Base-by-base conservation (phyloP, 2,797 vertebrate species). In the Emys orbicularis region DNA sequence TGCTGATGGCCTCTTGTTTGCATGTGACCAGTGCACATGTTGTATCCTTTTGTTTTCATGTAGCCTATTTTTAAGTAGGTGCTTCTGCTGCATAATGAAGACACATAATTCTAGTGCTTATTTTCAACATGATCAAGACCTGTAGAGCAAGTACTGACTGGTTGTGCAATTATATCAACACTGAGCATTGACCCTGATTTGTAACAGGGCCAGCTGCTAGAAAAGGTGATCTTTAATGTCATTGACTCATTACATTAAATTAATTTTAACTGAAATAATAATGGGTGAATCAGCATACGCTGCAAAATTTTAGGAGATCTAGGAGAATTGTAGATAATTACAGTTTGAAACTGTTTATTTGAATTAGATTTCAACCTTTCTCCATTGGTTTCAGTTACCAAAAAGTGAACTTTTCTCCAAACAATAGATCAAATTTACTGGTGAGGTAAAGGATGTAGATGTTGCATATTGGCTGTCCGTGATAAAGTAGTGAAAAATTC, bases 231-330 rank as follows among this genome's bases (percentile, higher is more conserved):
- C 79, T 93, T 93, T 84, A 90, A 88, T 95, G 95, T 95, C 84
- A 95, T 79, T 89, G 87, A 92, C 90, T 95, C 81, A 88, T 96
- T 95, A 87, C 68, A 93, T 93, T 92, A 91, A 95, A 95, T 19
- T 90, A 4, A 83, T 95, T 97, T 95, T 81, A 94, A 87, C 65
- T 94, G 91, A 96, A 96, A 94, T 83, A 86, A 90, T 84, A 19
- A 41, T 49, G 82, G 19, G 59, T 90, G 87, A 94, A 93, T 95
- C 52, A 83, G 90, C 79, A 84, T 91, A 95, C 95, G 84, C 37
- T 96, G 93, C 92, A 88, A 47, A 77, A 89, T 91, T 89, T 92
- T 87, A 61, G 54, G 92, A 95, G 34, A 59, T 59, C 6, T 21
- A 65, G 57, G 18, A 95, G 52, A 82, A 84, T 56, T 95, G 84